Evolutionary conservation across 1,140 invertebrate genomes (phyloP).

Genomic region (Scaptomyza graminum): DNA sequence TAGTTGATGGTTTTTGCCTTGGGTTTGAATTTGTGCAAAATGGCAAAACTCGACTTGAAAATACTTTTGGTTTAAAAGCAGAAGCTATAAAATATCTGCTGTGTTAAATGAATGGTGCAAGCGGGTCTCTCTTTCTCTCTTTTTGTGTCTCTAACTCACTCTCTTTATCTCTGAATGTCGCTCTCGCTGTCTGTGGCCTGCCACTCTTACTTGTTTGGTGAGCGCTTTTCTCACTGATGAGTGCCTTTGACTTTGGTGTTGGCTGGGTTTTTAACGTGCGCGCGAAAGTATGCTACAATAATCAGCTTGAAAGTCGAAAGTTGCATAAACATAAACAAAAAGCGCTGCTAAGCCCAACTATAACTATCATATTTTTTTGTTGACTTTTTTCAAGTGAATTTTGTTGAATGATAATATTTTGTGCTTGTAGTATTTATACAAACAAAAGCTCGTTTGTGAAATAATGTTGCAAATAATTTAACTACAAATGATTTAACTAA

Average conservation of each 20-base stretch:
- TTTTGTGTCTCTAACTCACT: not conserved
- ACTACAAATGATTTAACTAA: not conserved
- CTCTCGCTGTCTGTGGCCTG: not conserved
- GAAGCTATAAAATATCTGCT: constrained; percentile 6
- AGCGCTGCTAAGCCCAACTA: constrained; percentile 1
- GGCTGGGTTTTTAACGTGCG: constrained; percentile 51
- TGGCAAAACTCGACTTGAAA: constrained; percentile 10
- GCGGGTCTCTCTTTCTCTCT: constrained; percentile 17
- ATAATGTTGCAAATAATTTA: not conserved
- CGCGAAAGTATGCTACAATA: constrained; percentile 52
- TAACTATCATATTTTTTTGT: constrained; percentile 54
- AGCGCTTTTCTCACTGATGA: not conserved
- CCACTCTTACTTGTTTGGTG: not conserved
- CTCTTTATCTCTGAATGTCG: not conserved
- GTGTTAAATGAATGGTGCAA: constrained; percentile 19
- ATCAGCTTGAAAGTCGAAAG: constrained; percentile 19
- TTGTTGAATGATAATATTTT: not conserved
- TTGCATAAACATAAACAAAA: constrained; percentile 70
- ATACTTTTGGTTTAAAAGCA: constrained; percentile 1
- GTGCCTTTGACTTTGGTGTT: constrained; percentile 30
- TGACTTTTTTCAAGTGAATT: constrained; percentile 29
- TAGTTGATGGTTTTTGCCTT: constrained; percentile 4
- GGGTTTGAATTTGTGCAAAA: not conserved
- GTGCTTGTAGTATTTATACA: constrained; percentile 3
- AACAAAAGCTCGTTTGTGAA: not conserved